Evolutionary conservation across 1,140 invertebrate genomes (phyloP).

Genomic region (Drosophila orosa): DNA sequence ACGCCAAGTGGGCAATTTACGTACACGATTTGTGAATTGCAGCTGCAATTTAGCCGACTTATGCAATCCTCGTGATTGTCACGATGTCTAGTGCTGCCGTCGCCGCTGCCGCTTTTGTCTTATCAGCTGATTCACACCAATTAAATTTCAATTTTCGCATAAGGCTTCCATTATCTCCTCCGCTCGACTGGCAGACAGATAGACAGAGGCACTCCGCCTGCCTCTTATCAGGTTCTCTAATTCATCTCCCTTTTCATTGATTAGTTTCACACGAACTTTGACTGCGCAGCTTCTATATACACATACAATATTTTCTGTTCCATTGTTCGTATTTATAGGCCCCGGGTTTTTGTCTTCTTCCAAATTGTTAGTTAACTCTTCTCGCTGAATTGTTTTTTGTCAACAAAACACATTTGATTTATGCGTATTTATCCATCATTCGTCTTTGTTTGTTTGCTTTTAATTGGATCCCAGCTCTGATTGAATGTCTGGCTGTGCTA

Average conservation of each 20-base stretch:
- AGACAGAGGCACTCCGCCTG: background rate
- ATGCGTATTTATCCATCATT: slow-evolving; percentile 38
- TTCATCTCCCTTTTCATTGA: slow-evolving; percentile 31
- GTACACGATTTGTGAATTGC: slow-evolving; percentile 13
- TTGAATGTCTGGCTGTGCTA: slow-evolving; percentile 23
- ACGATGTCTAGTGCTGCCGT: slow-evolving; percentile 44
- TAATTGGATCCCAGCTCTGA: slow-evolving; percentile 33
- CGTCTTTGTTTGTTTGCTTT: slow-evolving; percentile 58
- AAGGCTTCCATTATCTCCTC: slow-evolving; percentile 14
- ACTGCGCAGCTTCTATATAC: slow-evolving; percentile 4
- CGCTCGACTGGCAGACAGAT: background rate
- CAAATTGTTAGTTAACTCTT: slow-evolving; percentile 15
- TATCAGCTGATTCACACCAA: slow-evolving; percentile 51
- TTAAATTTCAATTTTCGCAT: slow-evolving; percentile 47
- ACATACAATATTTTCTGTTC: background rate
- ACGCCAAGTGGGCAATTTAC: slow-evolving; percentile 34
- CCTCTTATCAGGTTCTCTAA: slow-evolving; percentile 38
- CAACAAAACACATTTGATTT: slow-evolving; percentile 54
- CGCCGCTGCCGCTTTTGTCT: background rate
- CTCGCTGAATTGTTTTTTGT: slow-evolving; percentile 22
- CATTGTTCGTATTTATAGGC: slow-evolving; percentile 14
- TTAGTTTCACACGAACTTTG: slow-evolving; percentile 38
- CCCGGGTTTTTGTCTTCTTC: slow-evolving; percentile 30
- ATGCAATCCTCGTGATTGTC: slow-evolving; percentile 59
- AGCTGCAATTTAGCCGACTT: slow-evolving; percentile 35